Evolutionary conservation across 1,140 invertebrate species (phyloP), one percentile per base, ranked within the genome.

Genomic region (Anastrepha obliqua): DNA sequence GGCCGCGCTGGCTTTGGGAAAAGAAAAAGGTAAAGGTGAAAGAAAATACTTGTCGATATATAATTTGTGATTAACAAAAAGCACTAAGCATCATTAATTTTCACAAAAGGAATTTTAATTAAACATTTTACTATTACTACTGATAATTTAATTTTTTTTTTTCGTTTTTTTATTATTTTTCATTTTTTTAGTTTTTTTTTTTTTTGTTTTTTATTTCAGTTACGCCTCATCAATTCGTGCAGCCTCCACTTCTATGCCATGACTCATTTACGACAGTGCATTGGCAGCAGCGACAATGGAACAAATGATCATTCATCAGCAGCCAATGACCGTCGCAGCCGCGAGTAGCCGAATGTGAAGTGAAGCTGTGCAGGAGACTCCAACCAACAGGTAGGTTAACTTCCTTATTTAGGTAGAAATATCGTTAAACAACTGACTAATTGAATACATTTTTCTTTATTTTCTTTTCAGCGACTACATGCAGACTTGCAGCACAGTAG

Each of bases 41-140:
- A 58, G 74, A 29, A 81, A 81, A 7, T 47, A 78, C 6, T 20
- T 15, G 11, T 47, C 55, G 13, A 20, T 7, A 39, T 29, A 67
- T 20, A 67, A 29, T 67, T 67, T 67, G 3, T 67, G 64, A 47
- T 55, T 55, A 58, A 9, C 60, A 62, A n/a, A 5, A 17, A 17
- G 15, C 60, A 62, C 20, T 47, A 81, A 17, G 15, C 60, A 62
- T 55, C 74, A 81, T 13, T 81, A 81, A 55, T 81, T 81, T 42
- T 0, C 15, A 17, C 15, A 55, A 51, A 55, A 81, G 47, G 17
- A 58, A 81, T 81, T 81, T 55, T n/a, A 55, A 55, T 81, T 58
- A 55, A 81, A 29, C 9, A 20, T 55, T 81, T 58, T 4, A 55
- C 55, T 81, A 58, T 39, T 55, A 81, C 3, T 29, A 29, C 29